Evolutionary conservation across 2,797 vertebrate species (phyloP), one percentile per base, ranked within the genome.

Genomic region (Parambassis ranga): DNA sequence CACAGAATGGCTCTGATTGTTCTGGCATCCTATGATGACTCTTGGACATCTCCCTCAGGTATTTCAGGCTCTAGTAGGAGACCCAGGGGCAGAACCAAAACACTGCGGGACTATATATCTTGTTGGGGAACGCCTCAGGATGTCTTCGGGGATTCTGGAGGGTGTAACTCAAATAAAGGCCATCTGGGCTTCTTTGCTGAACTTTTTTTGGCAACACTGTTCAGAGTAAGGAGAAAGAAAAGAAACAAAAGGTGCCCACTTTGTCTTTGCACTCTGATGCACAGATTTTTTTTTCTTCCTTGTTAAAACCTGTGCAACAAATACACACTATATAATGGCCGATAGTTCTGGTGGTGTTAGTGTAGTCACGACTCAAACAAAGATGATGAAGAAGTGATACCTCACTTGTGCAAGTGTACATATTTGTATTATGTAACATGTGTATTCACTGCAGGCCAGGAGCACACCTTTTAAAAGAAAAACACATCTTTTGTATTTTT

Each of bases 71-170:
- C 24, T 31, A n/a, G 30, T 35, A 16, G 1, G 23, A 56, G 3
- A 52, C 39, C 33, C 49, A 27, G 18, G 33, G 53, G 53, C 37
- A 36, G 20, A 66, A 31, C 20, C 15, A 31, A 47, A 63, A 59
- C 31, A 59, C 19, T 44, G 23, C n/a, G 47, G 47, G 57, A 78
- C 46, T 62, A 60, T 46, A 44, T 28, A 37, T 55, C 27, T 52
- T 51, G 39, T 20, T 26, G 49, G 31, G 59, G 36, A 61, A 31
- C n/a, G 23, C 35, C 51, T 32, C 14, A 3, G 52, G 62, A 46
- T 70, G n/a, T 58, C 79, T 13, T 6, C 32, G 37, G 59, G 56
- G 26, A 42, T 18, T 11, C 37, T 27, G 11, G 9, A 32, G 27
- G 31, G 23, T 70, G 49, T 37, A 15, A 46, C 18, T 61, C 44